Evolutionary conservation across 2,113 vertebrate species (phyloP), one percentile per base, ranked within the genome.

Genomic region (Meleagris gallopavo): DNA sequence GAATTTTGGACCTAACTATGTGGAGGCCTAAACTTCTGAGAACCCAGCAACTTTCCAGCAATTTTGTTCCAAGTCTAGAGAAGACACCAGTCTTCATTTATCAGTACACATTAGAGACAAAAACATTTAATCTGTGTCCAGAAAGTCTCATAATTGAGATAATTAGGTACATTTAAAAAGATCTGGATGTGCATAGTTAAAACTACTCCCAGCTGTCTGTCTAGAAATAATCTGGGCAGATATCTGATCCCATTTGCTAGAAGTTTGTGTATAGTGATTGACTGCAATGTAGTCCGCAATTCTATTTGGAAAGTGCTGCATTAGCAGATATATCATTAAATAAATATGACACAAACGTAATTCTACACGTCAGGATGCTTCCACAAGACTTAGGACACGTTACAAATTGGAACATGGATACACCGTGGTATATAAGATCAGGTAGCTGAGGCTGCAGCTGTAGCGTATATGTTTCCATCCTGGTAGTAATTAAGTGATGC

Each of bases 321-420:
- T 80, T 94, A 89, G 91, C 71, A 89, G 75, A 91, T 80, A 75
- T 64, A 27, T 83, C 95, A 92, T 97, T 95, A 97, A 97, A 97
- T 94, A 96, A 95, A 93, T 89, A 94, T 89, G 89, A 93, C 85
- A 86, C 81, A 60, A 57, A 72, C 41, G 95, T 95, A 96, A 95
- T 85, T 86, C 79, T 94, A 87, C 78, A 85, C 62, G 0, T 66
- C 66, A 38, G n/a, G 84, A 48, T 87, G 78, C 58, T 85, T 65
- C 86, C 91, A 84, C 89, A 79, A 87, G 74, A 43, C 60, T 91
- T 69, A 80, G 93, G 91, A 85, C 10, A 2, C 12, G 71, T 91
- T 89, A 94, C 95, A 97, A 95, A 89, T 88, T 77, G 65, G 84
- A 85, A 94, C 93, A 83, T 0, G 9, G 91, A 9, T 50, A 92